Evolutionary conservation across 2,113 vertebrate genomes (phyloP).

Genomic region (Lutjanus erythropterus): DNA sequence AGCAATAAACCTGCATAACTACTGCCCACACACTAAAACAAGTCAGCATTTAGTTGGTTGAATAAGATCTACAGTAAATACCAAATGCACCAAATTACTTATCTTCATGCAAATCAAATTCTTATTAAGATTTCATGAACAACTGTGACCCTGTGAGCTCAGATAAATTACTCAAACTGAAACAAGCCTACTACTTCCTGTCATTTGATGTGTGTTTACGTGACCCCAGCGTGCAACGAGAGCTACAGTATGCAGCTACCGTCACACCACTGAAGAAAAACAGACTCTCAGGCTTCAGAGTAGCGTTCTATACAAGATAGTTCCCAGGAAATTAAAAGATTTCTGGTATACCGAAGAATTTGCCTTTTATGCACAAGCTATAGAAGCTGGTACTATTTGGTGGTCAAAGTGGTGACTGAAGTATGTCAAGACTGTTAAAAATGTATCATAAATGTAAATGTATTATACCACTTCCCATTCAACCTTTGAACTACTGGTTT

Average conservation of each 20-base stretch:
- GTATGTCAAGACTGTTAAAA: too few relatives aligned
- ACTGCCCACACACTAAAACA: not conserved
- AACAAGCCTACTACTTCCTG: conserved; percentile 36
- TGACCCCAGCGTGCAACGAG: conserved; percentile 4
- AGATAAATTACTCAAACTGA: not conserved
- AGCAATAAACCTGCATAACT: not conserved
- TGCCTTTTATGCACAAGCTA: not conserved
- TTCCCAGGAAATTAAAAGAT: not conserved
- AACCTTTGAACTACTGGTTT: too few relatives aligned
- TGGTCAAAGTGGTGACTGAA: too few relatives aligned
- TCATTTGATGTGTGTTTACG: conserved; percentile 18
- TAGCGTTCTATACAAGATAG: not conserved
- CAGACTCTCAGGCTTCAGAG: not conserved
- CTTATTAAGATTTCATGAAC: not conserved
- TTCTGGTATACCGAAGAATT: not conserved
- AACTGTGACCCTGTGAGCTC: not conserved
- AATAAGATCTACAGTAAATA: not conserved
- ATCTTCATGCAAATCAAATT: not conserved
- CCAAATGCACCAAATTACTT: not conserved
- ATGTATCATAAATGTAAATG: too few relatives aligned
- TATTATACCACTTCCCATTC: too few relatives aligned
- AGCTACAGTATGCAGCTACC: conserved; percentile 1
- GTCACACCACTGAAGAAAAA: conserved; percentile 12
- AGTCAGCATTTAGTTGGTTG: not conserved
- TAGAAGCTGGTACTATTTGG: too few relatives aligned